phyloP scores from a whole-genome alignment of 1,140 invertebrate genomes.

The Papilio xuthus region DNA sequence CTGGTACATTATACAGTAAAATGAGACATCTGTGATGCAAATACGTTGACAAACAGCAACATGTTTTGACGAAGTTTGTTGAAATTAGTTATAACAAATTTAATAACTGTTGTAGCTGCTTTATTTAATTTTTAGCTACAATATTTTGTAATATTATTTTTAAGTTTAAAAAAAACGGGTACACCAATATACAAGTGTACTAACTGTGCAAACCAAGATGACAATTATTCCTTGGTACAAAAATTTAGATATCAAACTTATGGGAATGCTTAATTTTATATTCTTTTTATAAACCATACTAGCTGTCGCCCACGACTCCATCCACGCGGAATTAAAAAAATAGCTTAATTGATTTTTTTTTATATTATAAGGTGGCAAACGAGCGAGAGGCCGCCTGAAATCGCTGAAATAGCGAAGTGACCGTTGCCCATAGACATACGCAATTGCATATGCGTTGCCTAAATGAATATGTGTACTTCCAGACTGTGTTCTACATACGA shows the following conservation, averaged over 20 bases:
- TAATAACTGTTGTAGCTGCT: background rate
- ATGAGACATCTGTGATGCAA: conserved; percentile 21
- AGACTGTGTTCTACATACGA: no score
- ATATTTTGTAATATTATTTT: background rate
- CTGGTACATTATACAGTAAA: conserved; percentile 19
- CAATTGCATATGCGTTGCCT: no score
- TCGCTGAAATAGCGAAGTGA: no score
- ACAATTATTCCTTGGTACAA: background rate
- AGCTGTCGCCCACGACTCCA: background rate
- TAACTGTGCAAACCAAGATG: no score
- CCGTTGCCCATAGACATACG: no score
- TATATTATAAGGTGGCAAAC: no score
- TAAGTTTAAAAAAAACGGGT: background rate
- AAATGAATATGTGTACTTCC: no score
- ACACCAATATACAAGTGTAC: background rate
- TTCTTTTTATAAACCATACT: background rate
- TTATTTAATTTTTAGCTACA: background rate
- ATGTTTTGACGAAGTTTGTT: conserved; percentile 6
- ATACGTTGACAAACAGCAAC: conserved; percentile 1
- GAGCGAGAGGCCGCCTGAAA: no score
- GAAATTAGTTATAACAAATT: conserved; percentile 3
- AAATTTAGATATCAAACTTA: background rate
- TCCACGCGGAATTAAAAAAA: no score
- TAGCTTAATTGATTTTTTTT: no score
- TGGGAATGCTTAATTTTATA: no score